Evolutionary conservation across 2,888 invertebrate genomes (phyloP), one percentile per base, ranked within the genome.

Genomic region (Mechanitis messenoides): DNA sequence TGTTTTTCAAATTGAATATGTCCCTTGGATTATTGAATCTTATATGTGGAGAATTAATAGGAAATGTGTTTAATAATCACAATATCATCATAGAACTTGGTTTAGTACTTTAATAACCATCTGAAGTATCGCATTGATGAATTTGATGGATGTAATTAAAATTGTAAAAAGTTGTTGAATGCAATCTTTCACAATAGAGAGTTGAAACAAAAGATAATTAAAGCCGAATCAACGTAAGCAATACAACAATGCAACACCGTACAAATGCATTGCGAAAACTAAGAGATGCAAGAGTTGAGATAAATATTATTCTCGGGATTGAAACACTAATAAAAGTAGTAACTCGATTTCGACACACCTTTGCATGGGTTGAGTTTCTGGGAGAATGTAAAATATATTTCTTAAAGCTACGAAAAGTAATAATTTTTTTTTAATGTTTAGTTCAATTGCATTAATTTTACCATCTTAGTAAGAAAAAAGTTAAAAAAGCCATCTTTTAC

Each of bases 171-270:
- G 77, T 80, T 76, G 75, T 75, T 81, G 77, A 85, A 83, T 83
- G 76, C 70, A 71, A 73, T 78, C 81, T 78, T 80, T 77, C 78
- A 78, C 83, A 81, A 81, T 79, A 79, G 82, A 72, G 70, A 68
- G 67, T 67, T 71, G 71, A 76, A 78, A 84, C 82, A 80, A 83
- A 83, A 81, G 84, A 80, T 80, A 83, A 80, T 83, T 74, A 74
- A 73, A 63, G 66, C 64, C 66, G 72, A 74, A 71, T 75, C 71
- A 78, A 78, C 66, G 53, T 54, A 53, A 54, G 61, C 59, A 55
- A 61, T 50, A 47, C 47, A 55, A 57, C 57, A 54, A 57, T 61
- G 61, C 47, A 60, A 55, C 55, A 65, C 56, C 59, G 58, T 69
- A 65, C 65, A 68, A 69, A 61, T 60, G 68, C 56, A 64, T 62